Evolutionary conservation across 2,113 vertebrate genomes (phyloP).

Genomic region (Prochilodus magdalenae): DNA sequence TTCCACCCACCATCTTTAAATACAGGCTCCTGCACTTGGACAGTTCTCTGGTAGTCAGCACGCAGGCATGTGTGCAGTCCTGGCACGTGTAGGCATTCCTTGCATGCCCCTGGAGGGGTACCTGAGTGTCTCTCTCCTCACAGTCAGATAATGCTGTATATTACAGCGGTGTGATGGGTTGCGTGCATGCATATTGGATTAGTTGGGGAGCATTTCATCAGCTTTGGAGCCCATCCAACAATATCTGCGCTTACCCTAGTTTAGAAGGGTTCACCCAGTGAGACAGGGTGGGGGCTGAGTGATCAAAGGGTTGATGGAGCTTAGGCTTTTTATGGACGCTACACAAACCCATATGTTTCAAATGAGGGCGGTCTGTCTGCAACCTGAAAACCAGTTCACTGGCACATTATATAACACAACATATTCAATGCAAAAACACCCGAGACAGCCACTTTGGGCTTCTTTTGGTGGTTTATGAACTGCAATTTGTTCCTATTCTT

Average conservation of each 20-base stretch:
- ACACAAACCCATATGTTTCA: constrained; percentile 44
- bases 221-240: constrained; percentile 54
- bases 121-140: constrained; percentile 48
- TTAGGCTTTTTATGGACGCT: constrained; percentile 19
- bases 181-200: constrained; percentile 50
- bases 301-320: constrained; percentile 27
- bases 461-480: constrained; percentile 18
- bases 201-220: constrained; percentile 46
- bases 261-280: constrained; percentile 13
- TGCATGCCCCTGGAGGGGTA: constrained; percentile 33
- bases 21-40: constrained; percentile 39
- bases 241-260: constrained; percentile 44
- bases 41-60: constrained; percentile 51
- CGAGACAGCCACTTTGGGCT: constrained; percentile 13
- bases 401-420: constrained; percentile 32
- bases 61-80: constrained; percentile 39
- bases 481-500: constrained; percentile 44
- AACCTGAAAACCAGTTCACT: constrained; percentile 42
- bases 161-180: constrained; percentile 26
- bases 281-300: neutral
- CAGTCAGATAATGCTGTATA: neutral
- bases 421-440: constrained; percentile 20
- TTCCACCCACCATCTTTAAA: neutral
- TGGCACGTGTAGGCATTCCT: constrained; percentile 61
- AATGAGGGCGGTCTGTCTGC: constrained; percentile 38